Percentiles rank a stretch among this genome's conserved stretches.
phyloP scores from a whole-genome alignment of 2,113 vertebrate genomes.

The Sminthopsis crassicaudata region DNA sequence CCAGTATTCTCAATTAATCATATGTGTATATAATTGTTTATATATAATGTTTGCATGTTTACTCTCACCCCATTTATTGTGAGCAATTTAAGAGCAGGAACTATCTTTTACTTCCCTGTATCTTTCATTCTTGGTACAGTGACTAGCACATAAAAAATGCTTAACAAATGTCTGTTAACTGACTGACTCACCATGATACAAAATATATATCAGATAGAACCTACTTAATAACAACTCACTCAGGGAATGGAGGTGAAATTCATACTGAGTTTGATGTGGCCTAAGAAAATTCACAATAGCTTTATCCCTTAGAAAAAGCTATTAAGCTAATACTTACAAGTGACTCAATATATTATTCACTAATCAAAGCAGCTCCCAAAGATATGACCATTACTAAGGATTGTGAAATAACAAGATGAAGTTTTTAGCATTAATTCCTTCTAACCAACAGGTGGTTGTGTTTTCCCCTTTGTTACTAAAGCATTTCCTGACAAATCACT shows the following conservation, averaged over 20 bases:
- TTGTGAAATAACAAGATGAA: conserved; percentile 10
- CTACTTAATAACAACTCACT: not conserved
- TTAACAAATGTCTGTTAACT: not conserved
- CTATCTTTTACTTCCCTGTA: not conserved
- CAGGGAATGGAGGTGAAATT: conserved; percentile 32
- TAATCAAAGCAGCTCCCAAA: not conserved
- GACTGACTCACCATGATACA: not conserved
- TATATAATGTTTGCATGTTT: not conserved
- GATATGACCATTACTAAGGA: not conserved
- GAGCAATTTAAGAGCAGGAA: not conserved
- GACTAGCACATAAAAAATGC: not conserved
- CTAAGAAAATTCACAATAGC: conserved; percentile 52
- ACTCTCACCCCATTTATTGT: not conserved
- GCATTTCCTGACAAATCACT: conserved; percentile 50
- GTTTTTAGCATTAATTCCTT: conserved; percentile 36
- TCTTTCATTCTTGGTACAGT: not conserved
- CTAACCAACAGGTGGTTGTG: conserved; percentile 46
- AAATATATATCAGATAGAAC: not conserved
- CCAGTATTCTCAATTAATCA: too few relatives aligned
- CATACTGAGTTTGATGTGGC: conserved; percentile 13
- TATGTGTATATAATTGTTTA: not conserved
- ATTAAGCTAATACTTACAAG: conserved; percentile 49
- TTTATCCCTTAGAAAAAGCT: conserved; percentile 43
- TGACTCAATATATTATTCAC: not conserved
- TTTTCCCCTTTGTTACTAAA: conserved; percentile 5